Base-by-base conservation (phyloP, 2,888 invertebrate species). In the Diaperis boleti region DNA sequence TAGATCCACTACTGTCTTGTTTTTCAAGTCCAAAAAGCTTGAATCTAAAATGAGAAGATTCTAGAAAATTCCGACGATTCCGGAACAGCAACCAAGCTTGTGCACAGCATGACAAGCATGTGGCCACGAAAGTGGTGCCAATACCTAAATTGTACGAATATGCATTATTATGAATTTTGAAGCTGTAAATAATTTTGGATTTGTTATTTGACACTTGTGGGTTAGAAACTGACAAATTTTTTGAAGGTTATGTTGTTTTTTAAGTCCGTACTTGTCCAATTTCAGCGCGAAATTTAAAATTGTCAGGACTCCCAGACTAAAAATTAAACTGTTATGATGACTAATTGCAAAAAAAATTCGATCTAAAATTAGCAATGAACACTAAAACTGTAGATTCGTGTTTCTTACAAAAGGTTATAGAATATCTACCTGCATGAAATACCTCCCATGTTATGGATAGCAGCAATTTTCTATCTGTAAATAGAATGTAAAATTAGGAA, bases 131-230 rank as follows among this genome's bases (percentile, higher is more conserved):
- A 10, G 31, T 31, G 5, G 33, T 11, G 33, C 2, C 2, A 10
- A 29, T 52, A 52, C 52, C 52, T 52, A 31, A 26, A 18, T 1
- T 20, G 42, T 17, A 18, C 17, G 31, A 33, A 42, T 14, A 15
- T 11, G 18, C 55, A 55, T 55, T 54, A 54, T 55, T 44, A 5
- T 11, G 18, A 55, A 42, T 44, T 55, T 55, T 55, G 55, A 55
- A 18, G 41, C 10, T 17, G 44, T 17, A 5, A 7, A 4, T 13
- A 55, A 44, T 14, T 33, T 55, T 17, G 10, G 18, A 20, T 2
- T 10, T 17, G 2, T 55, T 10, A 15, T 31, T 33, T 55, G 31
- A 49, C 14, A 26, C 44, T 14, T 26, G 20, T 37, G 15, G 18
- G 26, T 42, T 44, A 20, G 7, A 42, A 42, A 55, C 1, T 55